Evolutionary conservation across 2,888 invertebrate species (phyloP).

Genomic region (Celastrina argiolus): DNA sequence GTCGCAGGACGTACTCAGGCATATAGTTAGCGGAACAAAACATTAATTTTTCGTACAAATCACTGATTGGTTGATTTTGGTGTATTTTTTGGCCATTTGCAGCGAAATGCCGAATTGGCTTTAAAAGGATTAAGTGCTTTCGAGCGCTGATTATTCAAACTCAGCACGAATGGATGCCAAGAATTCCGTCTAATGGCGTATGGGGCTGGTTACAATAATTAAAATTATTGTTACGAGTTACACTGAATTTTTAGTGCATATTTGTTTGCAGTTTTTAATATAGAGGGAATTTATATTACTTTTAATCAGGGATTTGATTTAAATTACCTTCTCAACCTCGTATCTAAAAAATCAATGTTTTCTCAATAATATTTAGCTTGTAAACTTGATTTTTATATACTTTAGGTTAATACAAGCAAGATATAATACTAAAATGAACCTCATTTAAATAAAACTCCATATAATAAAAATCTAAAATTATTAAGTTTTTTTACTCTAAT

Average conservation of each 20-base stretch:
- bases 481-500: too few relatives aligned
- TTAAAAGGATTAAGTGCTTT: conserved; percentile 20
- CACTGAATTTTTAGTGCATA: not conserved
- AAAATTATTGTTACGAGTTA: conserved; percentile 12
- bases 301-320: too few relatives aligned
- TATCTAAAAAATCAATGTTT: too few relatives aligned
- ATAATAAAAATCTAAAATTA: too few relatives aligned
- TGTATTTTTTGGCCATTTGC: conserved; percentile 12
- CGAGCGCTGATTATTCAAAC: conserved; percentile 20
- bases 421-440: too few relatives aligned
- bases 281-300: too few relatives aligned
- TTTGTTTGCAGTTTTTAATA: not conserved
- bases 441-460: too few relatives aligned
- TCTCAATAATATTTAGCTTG: too few relatives aligned
- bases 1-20: not conserved
- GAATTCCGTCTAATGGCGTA: conserved; percentile 6
- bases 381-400: too few relatives aligned
- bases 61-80: conserved; percentile 1
- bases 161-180: conserved; percentile 21
- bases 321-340: too few relatives aligned
- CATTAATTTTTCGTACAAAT: not conserved
- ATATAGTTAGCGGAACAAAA: not conserved
- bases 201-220: conserved; percentile 15
- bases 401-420: too few relatives aligned
- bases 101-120: conserved; percentile 14